Conservation (phyloP, 2,113 vertebrate genomes). For the Lepus europaeus region DNA sequence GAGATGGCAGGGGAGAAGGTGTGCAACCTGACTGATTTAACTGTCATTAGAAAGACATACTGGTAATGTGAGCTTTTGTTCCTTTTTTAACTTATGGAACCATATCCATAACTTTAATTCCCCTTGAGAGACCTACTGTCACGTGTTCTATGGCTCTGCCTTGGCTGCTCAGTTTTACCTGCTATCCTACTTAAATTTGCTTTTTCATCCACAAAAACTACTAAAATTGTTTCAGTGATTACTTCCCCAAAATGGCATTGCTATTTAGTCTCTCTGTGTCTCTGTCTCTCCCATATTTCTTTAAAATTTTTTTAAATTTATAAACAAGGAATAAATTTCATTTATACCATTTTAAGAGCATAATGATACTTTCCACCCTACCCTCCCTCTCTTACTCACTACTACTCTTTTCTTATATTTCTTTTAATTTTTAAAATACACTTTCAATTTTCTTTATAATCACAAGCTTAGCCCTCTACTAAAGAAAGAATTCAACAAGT, state of each 20-base stretch:
- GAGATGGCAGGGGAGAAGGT: background rate
- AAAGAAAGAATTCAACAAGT: too few species aligned
- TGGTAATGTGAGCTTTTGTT: background rate
- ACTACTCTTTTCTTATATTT: background rate
- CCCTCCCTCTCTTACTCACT: too few species aligned
- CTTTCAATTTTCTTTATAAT: too few species aligned
- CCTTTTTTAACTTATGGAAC: background rate
- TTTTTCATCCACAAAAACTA: background rate
- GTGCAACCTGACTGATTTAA: background rate
- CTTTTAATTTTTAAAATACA: too few species aligned
- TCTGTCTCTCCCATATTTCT: too few species aligned
- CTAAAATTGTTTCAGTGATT: background rate
- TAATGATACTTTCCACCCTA: too few species aligned
- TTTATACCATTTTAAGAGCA: too few species aligned
- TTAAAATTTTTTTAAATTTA: too few species aligned
- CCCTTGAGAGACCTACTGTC: background rate
- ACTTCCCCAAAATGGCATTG: background rate
- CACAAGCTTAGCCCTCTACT: too few species aligned
- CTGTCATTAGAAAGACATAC: background rate
- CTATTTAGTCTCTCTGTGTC: too few species aligned
- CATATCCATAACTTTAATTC: background rate
- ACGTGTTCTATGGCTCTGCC: background rate
- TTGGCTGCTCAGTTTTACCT: background rate
- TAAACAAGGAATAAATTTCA: too few species aligned
- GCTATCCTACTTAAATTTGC: background rate